phyloP scores from a whole-genome alignment of 2,888 invertebrate species.

The Kryphioiulus occultus region DNA sequence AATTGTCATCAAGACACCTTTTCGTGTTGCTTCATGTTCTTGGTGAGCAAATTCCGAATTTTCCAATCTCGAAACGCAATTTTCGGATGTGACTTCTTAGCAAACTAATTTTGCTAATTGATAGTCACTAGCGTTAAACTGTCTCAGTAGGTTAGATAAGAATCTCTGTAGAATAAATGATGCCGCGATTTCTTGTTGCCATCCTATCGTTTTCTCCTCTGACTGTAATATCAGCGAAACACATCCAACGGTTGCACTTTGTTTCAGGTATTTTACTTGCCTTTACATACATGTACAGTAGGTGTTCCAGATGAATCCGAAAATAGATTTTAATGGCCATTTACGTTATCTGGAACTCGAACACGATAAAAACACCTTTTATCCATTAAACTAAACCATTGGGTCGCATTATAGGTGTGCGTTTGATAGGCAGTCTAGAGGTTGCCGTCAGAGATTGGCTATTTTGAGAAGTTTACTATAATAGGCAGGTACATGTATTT shows the following conservation, averaged over 20 bases:
- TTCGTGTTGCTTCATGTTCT: not conserved
- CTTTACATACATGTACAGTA: no score
- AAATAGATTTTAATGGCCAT: not conserved
- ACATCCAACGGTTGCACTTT: not conserved
- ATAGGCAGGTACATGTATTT: not conserved
- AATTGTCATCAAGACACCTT: not conserved
- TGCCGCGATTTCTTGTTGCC: no score
- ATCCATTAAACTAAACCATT: no score
- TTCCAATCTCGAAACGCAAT: not conserved
- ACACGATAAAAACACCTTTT: no score
- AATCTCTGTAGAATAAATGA: no score
- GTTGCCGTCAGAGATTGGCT: not conserved
- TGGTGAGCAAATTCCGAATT: not conserved
- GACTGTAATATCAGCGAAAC: no score
- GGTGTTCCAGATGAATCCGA: not conserved
- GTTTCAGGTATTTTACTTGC: not conserved
- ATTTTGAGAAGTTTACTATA: not conserved
- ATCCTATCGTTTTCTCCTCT: no score
- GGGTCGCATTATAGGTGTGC: not conserved
- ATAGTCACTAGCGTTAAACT: no score
- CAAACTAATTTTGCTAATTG: not conserved
- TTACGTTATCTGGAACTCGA: not conserved
- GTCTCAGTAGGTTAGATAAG: no score
- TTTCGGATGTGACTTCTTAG: not conserved
- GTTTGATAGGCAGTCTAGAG: not conserved